These are phyloP conservation scores for Nyctalus aviator DNA, from an alignment of 2,797 vertebrate genomes.

Conservation along the genomic window DNA sequence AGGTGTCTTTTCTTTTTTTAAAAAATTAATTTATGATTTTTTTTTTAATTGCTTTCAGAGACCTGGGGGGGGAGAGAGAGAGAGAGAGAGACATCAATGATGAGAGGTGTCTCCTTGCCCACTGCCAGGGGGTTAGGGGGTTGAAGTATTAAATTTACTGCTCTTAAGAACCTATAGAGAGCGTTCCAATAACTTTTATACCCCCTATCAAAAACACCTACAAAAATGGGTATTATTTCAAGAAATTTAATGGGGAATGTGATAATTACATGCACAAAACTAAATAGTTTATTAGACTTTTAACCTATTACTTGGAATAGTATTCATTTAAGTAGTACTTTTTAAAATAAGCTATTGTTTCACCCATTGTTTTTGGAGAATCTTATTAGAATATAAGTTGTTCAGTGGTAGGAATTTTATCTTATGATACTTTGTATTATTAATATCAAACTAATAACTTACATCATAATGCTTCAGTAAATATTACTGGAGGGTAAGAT, in stretches of 20 bases:
- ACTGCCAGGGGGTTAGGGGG: background rate
- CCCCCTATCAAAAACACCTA: background rate
- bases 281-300: background rate
- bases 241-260: slow-evolving; percentile 10
- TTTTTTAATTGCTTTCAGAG: too few species aligned
- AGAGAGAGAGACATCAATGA: too few species aligned
- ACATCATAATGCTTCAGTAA: slow-evolving; percentile 1
- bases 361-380: background rate
- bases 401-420: background rate
- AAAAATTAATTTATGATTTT: too few species aligned
- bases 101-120: background rate
- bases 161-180: slow-evolving; percentile 28
- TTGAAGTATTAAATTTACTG: slow-evolving; percentile 32
- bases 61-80: too few species aligned
- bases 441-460: background rate
- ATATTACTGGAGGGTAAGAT: slow-evolving; percentile 32
- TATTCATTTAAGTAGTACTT: background rate
- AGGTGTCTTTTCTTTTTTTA: background rate
- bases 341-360: slow-evolving; percentile 29
- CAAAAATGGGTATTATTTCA: slow-evolving; percentile 61
- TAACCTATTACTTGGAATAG: background rate
- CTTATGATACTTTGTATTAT: slow-evolving; percentile 37
- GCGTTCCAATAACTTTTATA: slow-evolving; percentile 19
- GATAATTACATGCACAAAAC: slow-evolving; percentile 24
- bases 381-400: slow-evolving; percentile 38